Evolutionary conservation across 2,113 vertebrate genomes (phyloP), one percentile per base, ranked within the genome.

Genomic region (Otolemur garnettii): DNA sequence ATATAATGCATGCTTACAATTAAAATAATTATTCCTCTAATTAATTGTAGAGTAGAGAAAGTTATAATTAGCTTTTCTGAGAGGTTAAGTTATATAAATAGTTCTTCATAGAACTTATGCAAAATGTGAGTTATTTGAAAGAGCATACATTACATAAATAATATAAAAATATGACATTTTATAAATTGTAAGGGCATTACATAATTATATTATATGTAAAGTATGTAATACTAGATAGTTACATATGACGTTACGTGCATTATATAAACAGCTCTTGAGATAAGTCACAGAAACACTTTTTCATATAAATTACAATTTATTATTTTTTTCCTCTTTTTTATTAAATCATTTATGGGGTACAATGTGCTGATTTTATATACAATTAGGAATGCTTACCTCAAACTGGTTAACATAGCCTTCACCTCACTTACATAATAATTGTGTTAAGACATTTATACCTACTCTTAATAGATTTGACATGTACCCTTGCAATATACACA

Each of bases 61-160:
- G 21, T 0, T 0, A 33, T 42, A 60, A 77, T 2, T 3, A 92
- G 1, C 0, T 24, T 11, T 5, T 3, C 59, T 11, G 13, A 90
- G 64, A 28, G 5, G 53, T 14, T 0, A 9, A 4, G 22, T 88
- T 87, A 9, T 79, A 13, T 45, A 19, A 17, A 33, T 8, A 69
- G 50, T 68, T 12, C 7, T 33, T 17, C 38, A 88, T 13, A 0
- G 10, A 30, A 14, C 21, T 83, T 10, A 42, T 11, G 33, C 21
- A 1, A 45, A 8, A 64, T 26, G 4, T n/a, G 45, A 91, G 35
- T 75, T 91, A 35, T 62, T 82, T 59, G 86, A 38, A 90, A 53
- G 18, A 60, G 6, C 7, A 62, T 35, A 59, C 0, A 7, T 15
- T 33, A 75, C 14, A 18, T 45, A 75, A 60, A 19, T 22, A 62